Percentiles rank a stretch among this genome's conserved stretches.
Evolutionary conservation across 2,113 vertebrate species (phyloP).

Genomic region (Salvelinus fontinalis): DNA sequence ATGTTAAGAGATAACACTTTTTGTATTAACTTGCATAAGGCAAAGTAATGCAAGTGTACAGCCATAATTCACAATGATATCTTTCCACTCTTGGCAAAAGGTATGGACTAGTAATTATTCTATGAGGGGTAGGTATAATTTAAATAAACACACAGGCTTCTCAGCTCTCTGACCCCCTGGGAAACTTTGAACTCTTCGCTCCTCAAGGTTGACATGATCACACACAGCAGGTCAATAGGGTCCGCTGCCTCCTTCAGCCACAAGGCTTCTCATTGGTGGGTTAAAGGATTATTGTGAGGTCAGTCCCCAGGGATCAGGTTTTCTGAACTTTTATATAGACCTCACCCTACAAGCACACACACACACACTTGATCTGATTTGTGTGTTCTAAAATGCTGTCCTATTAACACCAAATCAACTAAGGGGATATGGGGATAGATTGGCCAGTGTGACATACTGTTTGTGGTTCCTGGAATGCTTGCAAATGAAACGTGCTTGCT

Average conservation of each 20-base stretch:
- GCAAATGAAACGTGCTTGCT: not conserved
- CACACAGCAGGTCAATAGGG: not conserved
- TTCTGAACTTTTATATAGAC: no score
- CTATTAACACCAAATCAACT: no score
- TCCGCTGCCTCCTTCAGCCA: no score
- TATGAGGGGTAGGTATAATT: not conserved
- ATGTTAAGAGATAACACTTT: not conserved
- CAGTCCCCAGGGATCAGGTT: no score
- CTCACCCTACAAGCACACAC: no score
- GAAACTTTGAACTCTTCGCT: slow-evolving; percentile 10
- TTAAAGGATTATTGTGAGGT: no score
- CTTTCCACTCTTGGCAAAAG: slow-evolving; percentile 1
- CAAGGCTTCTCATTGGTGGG: no score
- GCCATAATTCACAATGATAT: not conserved
- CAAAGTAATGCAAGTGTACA: not conserved
- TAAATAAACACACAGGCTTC: not conserved
- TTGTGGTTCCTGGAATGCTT: not conserved
- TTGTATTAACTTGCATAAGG: not conserved
- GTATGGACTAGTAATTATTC: not conserved
- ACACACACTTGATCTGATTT: no score
- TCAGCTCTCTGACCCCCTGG: slow-evolving; percentile 2
- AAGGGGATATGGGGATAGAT: no score
- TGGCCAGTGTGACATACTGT: not conserved
- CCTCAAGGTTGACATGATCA: slow-evolving; percentile 9
- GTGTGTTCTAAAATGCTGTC: no score